A percentile compares a stretch with the other conserved stretches of the same genome.
These are phyloP conservation scores for Drosophila borealis DNA, from an alignment of 2,888 invertebrate species.

Conservation along the genomic window DNA sequence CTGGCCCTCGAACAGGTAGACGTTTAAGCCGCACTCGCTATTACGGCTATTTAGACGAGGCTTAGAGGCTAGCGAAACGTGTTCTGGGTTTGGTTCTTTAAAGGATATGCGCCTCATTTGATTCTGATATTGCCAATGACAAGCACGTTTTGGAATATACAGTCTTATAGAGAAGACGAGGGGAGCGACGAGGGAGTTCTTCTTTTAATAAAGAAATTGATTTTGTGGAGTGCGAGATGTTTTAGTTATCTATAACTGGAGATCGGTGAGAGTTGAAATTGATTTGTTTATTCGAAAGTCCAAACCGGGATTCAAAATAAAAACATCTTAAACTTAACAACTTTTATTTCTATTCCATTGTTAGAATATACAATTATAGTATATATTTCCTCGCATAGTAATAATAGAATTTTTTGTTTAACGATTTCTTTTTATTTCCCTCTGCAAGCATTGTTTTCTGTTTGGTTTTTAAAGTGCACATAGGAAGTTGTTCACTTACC, in stretches of 20 bases:
- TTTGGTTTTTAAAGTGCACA: neutral
- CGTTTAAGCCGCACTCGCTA: constrained; percentile 2
- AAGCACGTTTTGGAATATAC: constrained; percentile 38
- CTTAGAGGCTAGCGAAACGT: constrained; percentile 42
- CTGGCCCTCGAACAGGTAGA: constrained; percentile 47
- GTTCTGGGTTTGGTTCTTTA: constrained; percentile 17
- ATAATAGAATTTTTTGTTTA: neutral
- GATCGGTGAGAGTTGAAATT: constrained; percentile 22
- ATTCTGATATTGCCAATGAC: constrained; percentile 40
- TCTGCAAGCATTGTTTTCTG: neutral
- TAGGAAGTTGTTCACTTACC: constrained; percentile 54
- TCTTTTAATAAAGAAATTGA: constrained; percentile 16
- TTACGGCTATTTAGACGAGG: constrained; percentile 23
- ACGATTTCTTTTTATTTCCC: neutral
- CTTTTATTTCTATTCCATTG: neutral
- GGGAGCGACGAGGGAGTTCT: neutral
- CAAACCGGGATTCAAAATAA: too few relatives aligned
- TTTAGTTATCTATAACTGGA: constrained; percentile 35
- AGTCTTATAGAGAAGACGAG: constrained; percentile 22
- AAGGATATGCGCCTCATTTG: constrained; percentile 62
- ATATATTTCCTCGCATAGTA: too few relatives aligned
- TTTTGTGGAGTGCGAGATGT: neutral
- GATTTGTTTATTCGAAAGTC: neutral
- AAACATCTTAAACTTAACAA: neutral
- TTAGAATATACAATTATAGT: neutral